Conservation (phyloP, 2,113 vertebrate species). For the Scatophagus argus region DNA sequence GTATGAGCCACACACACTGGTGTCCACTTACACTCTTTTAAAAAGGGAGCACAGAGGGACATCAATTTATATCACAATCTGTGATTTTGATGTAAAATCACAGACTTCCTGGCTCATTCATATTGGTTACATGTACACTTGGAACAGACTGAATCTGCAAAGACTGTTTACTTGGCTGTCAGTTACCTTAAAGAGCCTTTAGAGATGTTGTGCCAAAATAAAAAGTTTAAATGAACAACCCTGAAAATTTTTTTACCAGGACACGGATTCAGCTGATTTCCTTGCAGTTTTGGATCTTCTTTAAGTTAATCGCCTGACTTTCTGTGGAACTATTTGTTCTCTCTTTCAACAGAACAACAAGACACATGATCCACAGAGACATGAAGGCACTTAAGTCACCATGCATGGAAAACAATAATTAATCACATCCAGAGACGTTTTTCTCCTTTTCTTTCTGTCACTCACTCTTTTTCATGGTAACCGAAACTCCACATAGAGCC, state of each 20-base stretch:
- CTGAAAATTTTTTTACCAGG: too few relatives aligned
- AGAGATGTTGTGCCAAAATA: too few relatives aligned
- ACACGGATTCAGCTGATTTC: not conserved
- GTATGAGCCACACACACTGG: conserved; percentile 71
- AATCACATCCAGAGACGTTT: conserved; percentile 20
- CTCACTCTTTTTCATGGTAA: conserved; percentile 15
- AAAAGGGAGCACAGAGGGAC: conserved; percentile 20
- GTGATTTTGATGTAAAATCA: not conserved
- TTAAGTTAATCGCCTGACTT: not conserved
- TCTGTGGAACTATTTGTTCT: conserved; percentile 8
- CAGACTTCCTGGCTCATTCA: not conserved
- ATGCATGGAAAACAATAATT: conserved; percentile 7
- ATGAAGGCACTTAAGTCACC: conserved; percentile 9
- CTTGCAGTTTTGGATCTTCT: not conserved
- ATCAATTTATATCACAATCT: not conserved
- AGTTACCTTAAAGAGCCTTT: not conserved
- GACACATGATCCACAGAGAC: conserved; percentile 19
- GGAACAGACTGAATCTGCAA: not conserved
- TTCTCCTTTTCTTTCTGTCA: not conserved
- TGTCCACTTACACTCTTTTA: conserved; percentile 69
- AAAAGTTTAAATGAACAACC: not conserved
- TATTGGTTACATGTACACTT: not conserved
- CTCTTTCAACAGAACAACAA: not conserved
- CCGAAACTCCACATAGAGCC: conserved; percentile 3
- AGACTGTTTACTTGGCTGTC: not conserved